Evolutionary conservation across 1,140 invertebrate species (phyloP), one percentile per base, ranked within the genome.

Genomic region (Bombus affinis): DNA sequence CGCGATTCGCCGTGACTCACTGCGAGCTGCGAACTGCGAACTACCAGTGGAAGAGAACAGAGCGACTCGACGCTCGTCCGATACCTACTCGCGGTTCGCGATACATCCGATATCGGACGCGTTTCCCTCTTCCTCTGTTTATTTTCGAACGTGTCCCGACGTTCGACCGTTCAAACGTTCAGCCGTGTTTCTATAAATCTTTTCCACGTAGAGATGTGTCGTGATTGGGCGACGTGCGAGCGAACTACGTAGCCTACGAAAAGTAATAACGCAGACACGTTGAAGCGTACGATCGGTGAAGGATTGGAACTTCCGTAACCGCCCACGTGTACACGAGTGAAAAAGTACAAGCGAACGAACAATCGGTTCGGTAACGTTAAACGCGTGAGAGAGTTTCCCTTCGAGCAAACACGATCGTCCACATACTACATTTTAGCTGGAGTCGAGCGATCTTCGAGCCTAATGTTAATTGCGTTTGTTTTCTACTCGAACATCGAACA

Each of bases 1-100:
- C 82, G 47, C 81, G 85, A 82, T 89, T 91, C 87, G 47, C 83
- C 76, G 87, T 91, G 89, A 91, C 81, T 91, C 90, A 91, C 80
- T 85, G 84, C 47, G 44, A 44, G 57, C 72, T 80, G 47, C 47
- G 39, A 53, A 65, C 72, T 80, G 47, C 81, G 65, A 53, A 53
- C 47, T 53, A 53, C 47, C 47, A 53, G 47, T 53, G 47, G 47
- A 53, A 53, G 47, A 53, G 47, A 53, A 53, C 18, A 22, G 47
- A 53, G 6, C 18, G 18, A 53, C 47, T 53, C 47, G 47, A 53
- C 6, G 47, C 81, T 76, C 65, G 65, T 62, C 83, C 44, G 59
- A 62, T 62, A n/a, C 28, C 1, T 62, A 59, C 28, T 53, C 47
- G 47, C 18, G 47, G 5, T 53, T 53, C 47, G 47, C 47, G 47